Conservation (phyloP, 2,113 vertebrate genomes). For the Takifugu flavidus region DNA sequence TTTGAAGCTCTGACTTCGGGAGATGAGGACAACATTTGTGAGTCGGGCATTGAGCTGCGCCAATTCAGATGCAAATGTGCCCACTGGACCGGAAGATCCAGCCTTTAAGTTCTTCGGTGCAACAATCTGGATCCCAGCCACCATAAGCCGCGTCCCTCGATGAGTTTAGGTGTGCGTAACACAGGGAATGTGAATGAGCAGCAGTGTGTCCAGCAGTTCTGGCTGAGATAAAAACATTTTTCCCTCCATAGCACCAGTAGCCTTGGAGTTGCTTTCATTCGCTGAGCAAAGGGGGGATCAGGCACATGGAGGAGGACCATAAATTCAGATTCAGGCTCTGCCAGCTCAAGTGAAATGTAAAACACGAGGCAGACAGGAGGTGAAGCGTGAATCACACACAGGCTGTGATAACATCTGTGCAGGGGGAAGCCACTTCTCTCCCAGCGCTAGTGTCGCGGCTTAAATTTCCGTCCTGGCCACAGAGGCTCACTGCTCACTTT, state of each 20-base stretch:
- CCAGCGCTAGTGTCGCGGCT: background rate
- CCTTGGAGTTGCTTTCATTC: conserved; percentile 41
- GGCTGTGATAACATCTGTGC: conserved; percentile 1
- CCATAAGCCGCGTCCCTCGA: background rate
- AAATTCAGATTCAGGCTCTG: conserved; percentile 17
- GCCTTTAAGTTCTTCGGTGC: conserved; percentile 8
- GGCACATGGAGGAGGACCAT: conserved; percentile 11
- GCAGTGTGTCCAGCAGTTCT: conserved; percentile 4
- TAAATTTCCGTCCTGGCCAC: background rate
- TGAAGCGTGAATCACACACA: conserved; percentile 29
- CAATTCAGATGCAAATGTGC: conserved; percentile 55
- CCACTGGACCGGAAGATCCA: conserved; percentile 10
- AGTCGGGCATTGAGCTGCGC: conserved; percentile 23
- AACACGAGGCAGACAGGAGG: conserved; percentile 28
- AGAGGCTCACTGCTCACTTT: conserved; percentile 2
- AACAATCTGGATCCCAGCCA: conserved; percentile 18
- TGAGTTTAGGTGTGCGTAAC: background rate
- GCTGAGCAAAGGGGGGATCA: background rate
- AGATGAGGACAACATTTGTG: conserved; percentile 41
- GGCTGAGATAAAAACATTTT: conserved; percentile 29
- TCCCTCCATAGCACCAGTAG: conserved; percentile 33
- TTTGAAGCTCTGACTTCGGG: conserved; percentile 24
- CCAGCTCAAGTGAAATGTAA: conserved; percentile 39
- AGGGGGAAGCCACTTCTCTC: conserved; percentile 6
- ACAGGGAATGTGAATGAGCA: conserved; percentile 8